A percentile compares a stretch with the other conserved stretches of the same genome.
phyloP scores from a whole-genome alignment of 2,113 vertebrate species.

The Pelobates fuscus region DNA sequence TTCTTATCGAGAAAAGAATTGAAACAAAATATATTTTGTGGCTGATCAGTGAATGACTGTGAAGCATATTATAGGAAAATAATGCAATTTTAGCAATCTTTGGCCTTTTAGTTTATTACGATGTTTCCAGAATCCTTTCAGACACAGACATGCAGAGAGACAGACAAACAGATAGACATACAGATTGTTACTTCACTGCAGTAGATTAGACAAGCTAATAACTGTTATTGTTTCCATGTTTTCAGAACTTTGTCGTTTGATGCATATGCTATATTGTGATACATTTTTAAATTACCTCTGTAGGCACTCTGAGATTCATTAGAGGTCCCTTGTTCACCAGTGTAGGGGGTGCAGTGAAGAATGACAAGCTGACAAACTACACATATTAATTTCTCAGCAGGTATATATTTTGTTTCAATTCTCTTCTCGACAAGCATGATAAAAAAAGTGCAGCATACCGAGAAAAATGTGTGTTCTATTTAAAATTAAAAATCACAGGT shows the following conservation, averaged over 20 bases:
- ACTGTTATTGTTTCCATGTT: neutral
- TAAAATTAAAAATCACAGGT: too few relatives aligned
- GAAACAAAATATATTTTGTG: too few relatives aligned
- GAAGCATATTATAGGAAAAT: too few relatives aligned
- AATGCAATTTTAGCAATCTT: too few relatives aligned
- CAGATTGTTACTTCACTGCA: neutral
- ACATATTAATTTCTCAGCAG: conserved; percentile 30
- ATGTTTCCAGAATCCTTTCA: too few relatives aligned
- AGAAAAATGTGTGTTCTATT: neutral
- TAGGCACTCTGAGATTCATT: conserved; percentile 12
- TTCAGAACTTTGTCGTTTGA: neutral
- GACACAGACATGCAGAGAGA: too few relatives aligned
- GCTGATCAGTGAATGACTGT: too few relatives aligned
- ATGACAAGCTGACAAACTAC: conserved; percentile 24
- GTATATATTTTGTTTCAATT: conserved; percentile 5
- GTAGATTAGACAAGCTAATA: neutral
- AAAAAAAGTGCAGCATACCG: neutral
- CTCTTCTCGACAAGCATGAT: neutral
- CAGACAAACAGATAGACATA: too few relatives aligned
- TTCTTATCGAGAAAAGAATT: too few relatives aligned
- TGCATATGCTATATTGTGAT: neutral
- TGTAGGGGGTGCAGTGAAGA: conserved; percentile 2
- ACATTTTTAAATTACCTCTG: conserved; percentile 8
- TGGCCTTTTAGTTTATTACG: too few relatives aligned
- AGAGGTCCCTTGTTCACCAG: neutral